These are phyloP conservation scores for Harpagoxenus sublaevis DNA, from an alignment of 2,888 invertebrate genomes.

Conservation along the genomic window DNA sequence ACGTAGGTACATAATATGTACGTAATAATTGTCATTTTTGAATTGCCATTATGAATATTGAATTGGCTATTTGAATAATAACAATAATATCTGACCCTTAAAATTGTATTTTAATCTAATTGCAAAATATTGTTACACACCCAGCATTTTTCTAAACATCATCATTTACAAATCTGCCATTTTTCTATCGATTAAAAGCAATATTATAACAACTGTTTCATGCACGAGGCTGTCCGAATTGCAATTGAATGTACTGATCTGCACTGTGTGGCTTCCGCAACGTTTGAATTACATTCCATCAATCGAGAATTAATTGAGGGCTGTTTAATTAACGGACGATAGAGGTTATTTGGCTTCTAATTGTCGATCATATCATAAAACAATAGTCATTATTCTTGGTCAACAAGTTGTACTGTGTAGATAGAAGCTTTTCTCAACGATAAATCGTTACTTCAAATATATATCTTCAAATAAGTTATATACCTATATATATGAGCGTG, in stretches of 20 bases:
- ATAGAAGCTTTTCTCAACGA: not conserved
- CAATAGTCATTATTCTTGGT: not conserved
- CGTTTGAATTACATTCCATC: slow-evolving; percentile 49
- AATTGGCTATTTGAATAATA: not conserved
- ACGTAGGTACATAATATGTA: not conserved
- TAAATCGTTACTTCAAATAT: not conserved
- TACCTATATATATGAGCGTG: too few relatives aligned
- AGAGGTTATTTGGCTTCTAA: slow-evolving; percentile 31
- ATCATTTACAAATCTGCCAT: not conserved
- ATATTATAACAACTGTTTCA: slow-evolving; percentile 14
- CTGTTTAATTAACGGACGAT: slow-evolving; percentile 40
- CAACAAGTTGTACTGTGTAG: not conserved
- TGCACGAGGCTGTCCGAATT: not conserved
- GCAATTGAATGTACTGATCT: slow-evolving; percentile 23
- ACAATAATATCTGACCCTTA: not conserved
- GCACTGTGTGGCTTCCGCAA: slow-evolving; percentile 31
- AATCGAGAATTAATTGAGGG: slow-evolving; percentile 48
- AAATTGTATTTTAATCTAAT: not conserved
- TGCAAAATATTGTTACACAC: not conserved
- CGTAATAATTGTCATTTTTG: too few relatives aligned
- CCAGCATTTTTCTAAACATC: not conserved
- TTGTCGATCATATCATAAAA: slow-evolving; percentile 15
- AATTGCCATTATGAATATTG: not conserved
- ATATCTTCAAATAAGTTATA: not conserved
- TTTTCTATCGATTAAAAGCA: not conserved